Base-by-base conservation (phyloP, 2,113 vertebrate species). In the Pachyramphus minor region DNA sequence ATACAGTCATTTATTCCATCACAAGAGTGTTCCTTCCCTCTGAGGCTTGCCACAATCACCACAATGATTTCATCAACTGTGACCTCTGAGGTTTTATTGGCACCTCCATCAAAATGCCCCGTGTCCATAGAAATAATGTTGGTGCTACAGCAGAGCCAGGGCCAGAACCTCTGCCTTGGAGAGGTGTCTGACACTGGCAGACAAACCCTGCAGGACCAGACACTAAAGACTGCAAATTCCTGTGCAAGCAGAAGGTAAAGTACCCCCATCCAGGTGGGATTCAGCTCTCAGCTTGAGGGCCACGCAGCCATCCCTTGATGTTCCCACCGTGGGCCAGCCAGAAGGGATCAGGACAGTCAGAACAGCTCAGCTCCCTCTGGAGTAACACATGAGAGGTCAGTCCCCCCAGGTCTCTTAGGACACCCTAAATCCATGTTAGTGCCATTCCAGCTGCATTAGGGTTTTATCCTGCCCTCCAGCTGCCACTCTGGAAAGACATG, bases 61-160 rank as follows among this genome's bases (percentile, higher is more conserved):
- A 75, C 63, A 15, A 14, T 52, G 7, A 59, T 24, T 14, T 64
- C 58, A 52, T 87, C 5, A 9, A 37, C 27, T 35, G n/a, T 80
- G 49, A 14, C 30, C 52, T 71, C 52, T 27, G 30, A 72, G n/a
- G 9, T 67, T 89, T 79, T 63, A 53, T 3, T 63, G 60, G 21
- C 63, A 41, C 10, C 12, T 84, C 24, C 33, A 59, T 11, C 24
- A 30, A 31, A 89, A 87, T 15, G 21, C 24, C 12, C 20, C 20
- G 19, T n/a, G 42, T 19, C 47, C 42, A 30, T 1, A 28, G 75
- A 11, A 27, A 11, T 9, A 45, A 78, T 0, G 0, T 3, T 3
- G 17, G 53, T n/a, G 24, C 12, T 62, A 11, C 7, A 8, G 30
- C 33, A 82, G 64, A 77, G 33, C 45, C 50, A 82, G 60, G 60